Evolutionary conservation across 2,888 invertebrate species (phyloP).

Genomic region (Papilio demoleus): DNA sequence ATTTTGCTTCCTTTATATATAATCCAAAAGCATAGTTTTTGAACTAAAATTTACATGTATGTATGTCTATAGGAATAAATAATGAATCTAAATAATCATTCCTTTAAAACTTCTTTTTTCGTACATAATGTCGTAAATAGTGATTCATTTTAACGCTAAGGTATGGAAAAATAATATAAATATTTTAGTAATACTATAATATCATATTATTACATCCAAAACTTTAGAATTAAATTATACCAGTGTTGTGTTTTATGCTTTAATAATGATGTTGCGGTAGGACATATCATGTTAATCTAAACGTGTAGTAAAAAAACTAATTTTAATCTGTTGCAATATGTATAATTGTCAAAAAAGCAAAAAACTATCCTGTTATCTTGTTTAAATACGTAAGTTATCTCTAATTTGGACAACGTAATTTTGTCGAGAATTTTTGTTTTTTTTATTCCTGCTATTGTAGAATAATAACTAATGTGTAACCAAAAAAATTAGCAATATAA

Average conservation of each 20-base stretch:
- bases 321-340: not conserved
- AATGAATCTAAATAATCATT: no score
- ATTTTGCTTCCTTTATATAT: not conserved
- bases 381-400: no score
- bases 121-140: no score
- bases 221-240: not conserved
- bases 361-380: not conserved
- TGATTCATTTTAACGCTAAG: no score
- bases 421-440: no score
- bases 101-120: no score
- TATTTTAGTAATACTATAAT: not conserved
- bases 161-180: no score
- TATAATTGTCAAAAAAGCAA: not conserved
- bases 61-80: no score
- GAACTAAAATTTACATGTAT: not conserved
- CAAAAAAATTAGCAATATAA: no score
- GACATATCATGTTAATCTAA: not conserved
- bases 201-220: not conserved
- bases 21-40: not conserved
- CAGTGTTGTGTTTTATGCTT: constrained; percentile 1
- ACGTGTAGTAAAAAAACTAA: not conserved
- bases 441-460: no score
- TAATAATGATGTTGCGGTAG: not conserved
- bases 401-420: no score
- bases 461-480: no score